These are phyloP conservation scores for Discoglossus pictus DNA, from an alignment of 2,797 vertebrate species.

Conservation along the genomic window DNA sequence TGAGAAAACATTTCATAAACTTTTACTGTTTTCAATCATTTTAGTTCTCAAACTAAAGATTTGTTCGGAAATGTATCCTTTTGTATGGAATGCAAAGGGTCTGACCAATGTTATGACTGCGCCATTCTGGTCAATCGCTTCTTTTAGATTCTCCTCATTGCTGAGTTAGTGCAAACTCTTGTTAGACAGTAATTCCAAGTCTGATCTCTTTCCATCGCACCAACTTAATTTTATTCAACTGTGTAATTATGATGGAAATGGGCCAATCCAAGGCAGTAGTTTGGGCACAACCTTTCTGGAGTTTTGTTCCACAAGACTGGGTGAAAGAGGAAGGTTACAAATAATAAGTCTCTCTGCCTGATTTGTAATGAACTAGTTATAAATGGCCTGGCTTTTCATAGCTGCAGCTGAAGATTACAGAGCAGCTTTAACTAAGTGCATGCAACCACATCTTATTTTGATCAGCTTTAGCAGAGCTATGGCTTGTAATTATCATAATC, in stretches of 20 bases:
- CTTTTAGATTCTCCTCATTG: constrained; percentile 51
- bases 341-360: constrained; percentile 71
- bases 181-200: constrained; percentile 67
- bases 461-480: constrained; percentile 87
- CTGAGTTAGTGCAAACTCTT: constrained; percentile 46
- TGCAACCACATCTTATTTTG: constrained; percentile 79
- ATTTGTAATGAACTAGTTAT: constrained; percentile 77
- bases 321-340: constrained; percentile 65
- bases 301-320: constrained; percentile 69
- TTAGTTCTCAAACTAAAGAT: too few species aligned
- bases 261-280: constrained; percentile 76
- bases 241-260: constrained; percentile 90
- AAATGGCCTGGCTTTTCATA: constrained; percentile 63
- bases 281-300: constrained; percentile 75
- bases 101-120: too few species aligned
- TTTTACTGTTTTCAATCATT: too few species aligned
- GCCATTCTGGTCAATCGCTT: too few species aligned
- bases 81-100: too few species aligned
- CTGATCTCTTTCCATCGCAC: constrained; percentile 72
- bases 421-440: constrained; percentile 63
- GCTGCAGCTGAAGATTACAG: constrained; percentile 66
- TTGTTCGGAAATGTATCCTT: too few species aligned
- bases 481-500: constrained; percentile 91
- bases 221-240: constrained; percentile 77
- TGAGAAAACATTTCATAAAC: too few species aligned